Base-by-base conservation (phyloP, 1,140 invertebrate species). In the Listronotus bonariensis region DNA sequence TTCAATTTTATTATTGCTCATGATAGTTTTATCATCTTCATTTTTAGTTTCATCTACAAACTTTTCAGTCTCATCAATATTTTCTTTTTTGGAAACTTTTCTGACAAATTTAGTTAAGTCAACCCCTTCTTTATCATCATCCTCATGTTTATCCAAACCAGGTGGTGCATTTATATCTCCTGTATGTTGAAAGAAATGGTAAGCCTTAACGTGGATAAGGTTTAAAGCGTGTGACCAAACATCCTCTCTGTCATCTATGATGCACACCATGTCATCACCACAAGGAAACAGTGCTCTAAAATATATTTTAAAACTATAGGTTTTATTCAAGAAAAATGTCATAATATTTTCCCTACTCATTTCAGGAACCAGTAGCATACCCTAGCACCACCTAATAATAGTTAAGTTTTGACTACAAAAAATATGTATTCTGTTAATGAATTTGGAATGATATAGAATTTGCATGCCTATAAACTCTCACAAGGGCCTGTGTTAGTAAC, bases 241-340 rank as follows among this genome's bases (percentile, higher is more conserved):
- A 83, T 99, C 97, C 78, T 98, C 95, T 36, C 98, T 83, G 78
- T 99, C 98, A 81, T 99, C 98, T 76, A 99, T 98, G 63, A 99
- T 99, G 77, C 95, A 96, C 1, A 99, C 96, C 88, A 99, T 91
- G 63, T 96, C 88, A 79, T 99, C 97, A 6, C 97, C 97, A 80
- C 94, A 96, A 2, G 98, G 98, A 84, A 99, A 99, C 9, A 99
- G 80, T 8, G 96, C 94, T 75, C 94, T 97, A 78, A 57, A 85
- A 84, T 26, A 26, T 26, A 3, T 26, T 26, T 26, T n/a, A n/a
- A n/a, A n/a, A n/a, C n/a, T n/a, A n/a, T n/a, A n/a, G n/a, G n/a
- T n/a, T n/a, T n/a, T n/a, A n/a, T n/a, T n/a, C n/a, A n/a, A n/a
- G n/a, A n/a, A n/a, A n/a, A n/a, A n/a, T n/a, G n/a, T n/a, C n/a